Evolutionary conservation across 2,888 invertebrate genomes (phyloP), one percentile per base, ranked within the genome.

Genomic region (Microplitis manilae): DNA sequence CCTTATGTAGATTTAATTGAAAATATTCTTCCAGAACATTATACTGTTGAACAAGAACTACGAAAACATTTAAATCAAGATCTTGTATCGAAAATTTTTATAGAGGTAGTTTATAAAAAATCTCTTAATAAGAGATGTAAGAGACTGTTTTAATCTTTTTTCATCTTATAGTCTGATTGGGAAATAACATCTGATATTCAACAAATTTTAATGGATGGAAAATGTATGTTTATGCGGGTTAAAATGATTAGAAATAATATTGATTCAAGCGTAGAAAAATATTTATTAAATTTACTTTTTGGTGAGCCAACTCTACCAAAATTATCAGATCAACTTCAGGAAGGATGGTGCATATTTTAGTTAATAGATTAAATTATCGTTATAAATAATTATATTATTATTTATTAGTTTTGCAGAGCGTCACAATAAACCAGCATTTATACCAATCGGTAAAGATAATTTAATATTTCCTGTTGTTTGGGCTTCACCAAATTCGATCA

Each of bases 1-100:
- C 84, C 87, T 1, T 90, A 90, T 67, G 74, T 83, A 5, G 89
- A 90, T 67, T 83, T 90, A 41, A 68, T 86, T 38, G 88, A 89
- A 78, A 86, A 87, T 75, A 79, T 89, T 68, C 76, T 90, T 40
- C 79, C 84, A 1, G 84, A 84, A 0, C 84, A 86, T 80, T 90
- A 83, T 67, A 79, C 64, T 1, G 79, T 89, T 39, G 87, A 85
- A 17, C 87, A 89, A 78, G 89, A 89, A 79, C 68, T 88, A 4
- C 83, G 85, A 15, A 87, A 86, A 77, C 81, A 84, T 15, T 68
- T 90, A 40, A 85, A 86, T 39, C 87, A 86, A 7, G 83, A 86
- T 17, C 82, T 85, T 65, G 73, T 89, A 2, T 74, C 76, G 5
- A 83, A 83, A 77, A 84, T 89, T 75, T 85, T 87, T 41, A 79